phyloP scores from a whole-genome alignment of 2,113 vertebrate genomes.

The Hiodon alosoides region DNA sequence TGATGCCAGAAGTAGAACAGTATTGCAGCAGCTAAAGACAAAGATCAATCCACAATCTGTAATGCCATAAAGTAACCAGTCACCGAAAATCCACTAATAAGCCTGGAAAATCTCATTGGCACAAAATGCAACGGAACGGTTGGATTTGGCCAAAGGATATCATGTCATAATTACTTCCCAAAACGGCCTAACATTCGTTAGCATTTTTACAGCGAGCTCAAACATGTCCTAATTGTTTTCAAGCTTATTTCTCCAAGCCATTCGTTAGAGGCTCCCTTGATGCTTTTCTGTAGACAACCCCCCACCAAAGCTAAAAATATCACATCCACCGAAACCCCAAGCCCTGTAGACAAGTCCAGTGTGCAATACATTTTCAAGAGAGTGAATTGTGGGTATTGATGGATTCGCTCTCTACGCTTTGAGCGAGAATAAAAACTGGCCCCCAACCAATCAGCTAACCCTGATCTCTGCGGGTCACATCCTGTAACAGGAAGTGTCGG shows the following conservation, averaged over 20 bases:
- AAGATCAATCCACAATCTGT: conserved; percentile 24
- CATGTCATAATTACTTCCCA: conserved; percentile 24
- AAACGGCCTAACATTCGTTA: conserved; percentile 16
- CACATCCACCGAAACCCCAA: not conserved
- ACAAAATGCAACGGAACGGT: conserved; percentile 11
- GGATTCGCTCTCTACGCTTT: not conserved
- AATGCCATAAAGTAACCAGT: conserved; percentile 11
- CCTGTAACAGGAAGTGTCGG: too few species aligned
- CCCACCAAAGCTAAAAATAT: not conserved
- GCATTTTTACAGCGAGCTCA: conserved; percentile 5
- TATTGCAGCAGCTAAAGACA: not conserved
- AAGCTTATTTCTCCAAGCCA: not conserved
- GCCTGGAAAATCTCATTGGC: conserved; percentile 1
- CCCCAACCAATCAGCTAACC: too few species aligned
- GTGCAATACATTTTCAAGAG: not conserved
- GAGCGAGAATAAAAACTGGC: not conserved
- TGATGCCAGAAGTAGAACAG: not conserved
- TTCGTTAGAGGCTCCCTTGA: not conserved
- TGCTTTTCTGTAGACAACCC: not conserved
- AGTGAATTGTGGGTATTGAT: not conserved
- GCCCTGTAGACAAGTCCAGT: not conserved
- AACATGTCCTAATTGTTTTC: conserved; percentile 15
- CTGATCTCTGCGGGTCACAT: too few species aligned
- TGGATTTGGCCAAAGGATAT: not conserved
- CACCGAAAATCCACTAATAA: conserved; percentile 6